phyloP scores from a whole-genome alignment of 2,888 invertebrate species.

The Dryobota labecula region DNA sequence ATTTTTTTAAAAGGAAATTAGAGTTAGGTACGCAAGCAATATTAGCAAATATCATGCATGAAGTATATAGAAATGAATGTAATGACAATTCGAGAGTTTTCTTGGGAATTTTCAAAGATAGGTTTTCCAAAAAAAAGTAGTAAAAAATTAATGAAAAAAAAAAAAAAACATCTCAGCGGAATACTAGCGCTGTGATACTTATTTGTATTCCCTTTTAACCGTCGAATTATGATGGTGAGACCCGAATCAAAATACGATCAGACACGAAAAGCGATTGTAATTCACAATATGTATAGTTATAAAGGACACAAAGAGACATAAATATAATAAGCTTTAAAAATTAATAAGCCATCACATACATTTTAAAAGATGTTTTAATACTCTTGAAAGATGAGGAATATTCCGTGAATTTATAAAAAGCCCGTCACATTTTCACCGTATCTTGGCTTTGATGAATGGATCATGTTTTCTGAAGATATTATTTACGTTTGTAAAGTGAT shows the following conservation, averaged over 20 bases:
- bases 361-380: conserved; percentile 40
- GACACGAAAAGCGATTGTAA: background rate
- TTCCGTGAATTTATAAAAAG: conserved; percentile 33
- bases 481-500: conserved; percentile 51
- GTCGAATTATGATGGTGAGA: background rate
- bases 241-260: background rate
- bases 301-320: background rate
- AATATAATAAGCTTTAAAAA: conserved; percentile 14
- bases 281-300: too few relatives aligned
- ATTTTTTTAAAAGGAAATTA: background rate
- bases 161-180: too few relatives aligned
- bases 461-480: conserved; percentile 49
- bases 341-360: conserved; percentile 17
- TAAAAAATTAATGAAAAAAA: too few relatives aligned
- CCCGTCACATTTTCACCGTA: conserved; percentile 28
- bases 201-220: too few relatives aligned
- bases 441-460: conserved; percentile 44
- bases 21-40: background rate
- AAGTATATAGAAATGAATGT: background rate
- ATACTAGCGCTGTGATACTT: too few relatives aligned
- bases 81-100: background rate
- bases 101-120: background rate
- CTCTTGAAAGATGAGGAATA: conserved; percentile 44
- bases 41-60: background rate
- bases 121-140: background rate